Evolutionary conservation across 37 sponge, comb jelly and placozoan species (phyloP), one percentile per base, ranked within the genome.

Genomic region (Agelas oroides): DNA sequence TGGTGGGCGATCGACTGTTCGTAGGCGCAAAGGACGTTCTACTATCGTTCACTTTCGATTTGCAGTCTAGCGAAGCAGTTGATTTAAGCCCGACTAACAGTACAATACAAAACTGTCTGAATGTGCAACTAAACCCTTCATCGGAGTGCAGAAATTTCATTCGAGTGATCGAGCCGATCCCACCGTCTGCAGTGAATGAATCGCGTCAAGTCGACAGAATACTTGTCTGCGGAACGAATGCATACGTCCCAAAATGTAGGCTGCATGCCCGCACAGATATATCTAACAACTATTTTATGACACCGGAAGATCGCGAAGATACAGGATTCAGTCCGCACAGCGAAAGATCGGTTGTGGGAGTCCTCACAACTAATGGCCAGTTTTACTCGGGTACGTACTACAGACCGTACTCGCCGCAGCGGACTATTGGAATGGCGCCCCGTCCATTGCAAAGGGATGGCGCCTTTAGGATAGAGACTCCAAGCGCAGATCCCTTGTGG

Each of bases 171-270:
- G 56, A 70, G 18, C 74, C 30, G 24, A 38, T 89, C 16, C 71
- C 84, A 2, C 6, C 23, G 12, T 52, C 83, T 23, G 17, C 57
- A 46, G 46, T 46, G 8, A 19, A 20, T 57, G 28, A 23, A 35
- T 21, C 53, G 13, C 20, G 53, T 34, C 11, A 41, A 41, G 71
- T 36, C 28, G 37, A 58, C 34, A 34, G 20, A 15, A 55, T 89
- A 8, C 36, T 89, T 25, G 85, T 89, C 35, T 89, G 90, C 69
- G 90, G 90, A 8, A 89, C 85, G 1, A 89, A 89, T 53, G 79
- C 90, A 18, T 77, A 61, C 52, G 30, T 28, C 21, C 90, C 90
- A 13, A 84, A 84, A 57, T 89, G 90, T 75, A 70, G 72, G 19
- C 24, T 89, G 19, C 80, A 79, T 25, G 34, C 73, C 20, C 13